These are phyloP conservation scores for Gorsachius goisagi DNA, from an alignment of 2,113 vertebrate genomes.

Conservation along the genomic window DNA sequence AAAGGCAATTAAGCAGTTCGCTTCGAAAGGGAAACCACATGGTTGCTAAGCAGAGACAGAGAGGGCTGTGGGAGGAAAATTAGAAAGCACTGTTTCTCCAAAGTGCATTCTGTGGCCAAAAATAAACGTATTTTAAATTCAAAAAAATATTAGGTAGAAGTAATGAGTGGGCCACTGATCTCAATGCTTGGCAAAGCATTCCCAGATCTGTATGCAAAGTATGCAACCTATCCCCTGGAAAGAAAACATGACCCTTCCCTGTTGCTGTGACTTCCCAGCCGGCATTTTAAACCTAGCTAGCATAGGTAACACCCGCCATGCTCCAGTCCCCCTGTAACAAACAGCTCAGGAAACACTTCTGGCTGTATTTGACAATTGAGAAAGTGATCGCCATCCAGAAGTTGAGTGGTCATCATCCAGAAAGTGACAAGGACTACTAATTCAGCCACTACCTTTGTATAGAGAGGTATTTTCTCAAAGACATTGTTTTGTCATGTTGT, in stretches of 20 bases:
- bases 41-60: slow-evolving; percentile 9
- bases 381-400: not conserved
- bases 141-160: not conserved
- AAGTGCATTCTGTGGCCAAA: not conserved
- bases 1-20: not conserved
- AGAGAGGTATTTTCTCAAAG: not conserved
- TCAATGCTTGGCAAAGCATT: not conserved
- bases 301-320: not conserved
- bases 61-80: slow-evolving; percentile 2
- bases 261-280: not conserved
- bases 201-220: not conserved
- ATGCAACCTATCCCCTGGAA: not conserved
- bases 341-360: not conserved
- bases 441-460: not conserved
- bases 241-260: not conserved
- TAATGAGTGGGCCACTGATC: not conserved
- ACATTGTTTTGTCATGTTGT: not conserved
- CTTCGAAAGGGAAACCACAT: not conserved
- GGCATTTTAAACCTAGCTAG: not conserved
- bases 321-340: not conserved
- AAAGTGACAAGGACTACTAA: not conserved
- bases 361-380: not conserved
- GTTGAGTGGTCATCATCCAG: not conserved
- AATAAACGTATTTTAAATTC: not conserved
- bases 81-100: not conserved